These are phyloP conservation scores for Dicrurus megarhynchus DNA, from an alignment of 2,113 vertebrate species.

Conservation along the genomic window DNA sequence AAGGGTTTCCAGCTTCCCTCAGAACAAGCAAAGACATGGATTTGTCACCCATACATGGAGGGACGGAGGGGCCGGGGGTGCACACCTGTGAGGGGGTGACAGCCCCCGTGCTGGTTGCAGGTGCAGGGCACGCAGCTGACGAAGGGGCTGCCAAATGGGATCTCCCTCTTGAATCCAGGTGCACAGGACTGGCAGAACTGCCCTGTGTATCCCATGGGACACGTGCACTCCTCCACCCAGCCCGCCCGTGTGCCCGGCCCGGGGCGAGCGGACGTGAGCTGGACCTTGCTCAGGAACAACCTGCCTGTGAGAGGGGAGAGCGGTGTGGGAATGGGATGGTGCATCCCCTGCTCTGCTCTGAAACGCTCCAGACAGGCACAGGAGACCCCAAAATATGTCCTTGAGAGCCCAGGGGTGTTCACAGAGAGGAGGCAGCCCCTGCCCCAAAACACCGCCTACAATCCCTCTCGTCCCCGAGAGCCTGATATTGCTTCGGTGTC, in stretches of 20 bases:
- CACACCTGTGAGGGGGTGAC: constrained; percentile 84
- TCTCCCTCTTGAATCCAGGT: constrained; percentile 81
- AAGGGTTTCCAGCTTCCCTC: not conserved
- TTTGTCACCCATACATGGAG: rapidly evolving
- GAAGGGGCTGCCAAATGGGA: constrained; percentile 65
- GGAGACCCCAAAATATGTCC: not conserved
- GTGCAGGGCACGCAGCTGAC: constrained; percentile 81
- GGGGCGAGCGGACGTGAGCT: constrained; percentile 72
- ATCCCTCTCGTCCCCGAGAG: rapidly evolving
- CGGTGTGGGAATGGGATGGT: not conserved
- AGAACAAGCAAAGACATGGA: not conserved
- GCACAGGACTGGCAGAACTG: constrained; percentile 87
- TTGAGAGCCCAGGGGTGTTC: not conserved
- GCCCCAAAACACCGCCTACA: too few relatives aligned
- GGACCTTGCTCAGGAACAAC: constrained; percentile 75
- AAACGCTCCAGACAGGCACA: not conserved
- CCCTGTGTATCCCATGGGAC: constrained; percentile 80
- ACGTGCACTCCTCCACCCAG: constrained; percentile 89
- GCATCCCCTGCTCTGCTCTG: rapidly evolving
- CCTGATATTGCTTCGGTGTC: rapidly evolving
- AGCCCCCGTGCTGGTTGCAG: constrained; percentile 88
- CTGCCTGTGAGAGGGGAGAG: constrained; percentile 68
- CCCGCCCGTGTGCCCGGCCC: constrained; percentile 31
- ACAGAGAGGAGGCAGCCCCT: not conserved
- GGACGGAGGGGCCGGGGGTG: rapidly evolving